Conservation (phyloP, 2,888 invertebrate species). For the Hydropsyche betteni region DNA sequence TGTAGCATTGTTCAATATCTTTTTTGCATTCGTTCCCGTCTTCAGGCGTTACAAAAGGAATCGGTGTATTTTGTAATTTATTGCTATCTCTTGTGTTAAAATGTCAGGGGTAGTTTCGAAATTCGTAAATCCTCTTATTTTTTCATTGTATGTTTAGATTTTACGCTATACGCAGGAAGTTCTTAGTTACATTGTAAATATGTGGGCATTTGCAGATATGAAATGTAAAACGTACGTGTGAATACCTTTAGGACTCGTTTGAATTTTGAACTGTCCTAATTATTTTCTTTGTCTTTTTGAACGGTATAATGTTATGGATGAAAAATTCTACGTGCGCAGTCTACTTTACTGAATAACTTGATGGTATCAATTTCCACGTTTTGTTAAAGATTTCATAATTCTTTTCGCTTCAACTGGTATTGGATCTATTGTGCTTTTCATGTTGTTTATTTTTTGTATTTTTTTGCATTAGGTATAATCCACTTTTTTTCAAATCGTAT, state of each 20-base stretch:
- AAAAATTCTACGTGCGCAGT: too few relatives aligned
- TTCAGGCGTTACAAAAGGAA: slow-evolving; percentile 18
- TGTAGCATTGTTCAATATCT: slow-evolving; percentile 41
- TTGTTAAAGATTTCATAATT: slow-evolving; percentile 2
- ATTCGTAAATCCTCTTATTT: slow-evolving; percentile 12
- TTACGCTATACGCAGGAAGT: too few relatives aligned
- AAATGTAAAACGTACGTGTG: too few relatives aligned
- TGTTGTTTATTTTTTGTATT: neutral
- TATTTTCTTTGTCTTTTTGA: too few relatives aligned
- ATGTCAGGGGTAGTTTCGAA: slow-evolving; percentile 4
- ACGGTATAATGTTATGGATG: too few relatives aligned
- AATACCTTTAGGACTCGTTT: too few relatives aligned
- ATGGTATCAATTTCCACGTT: neutral
- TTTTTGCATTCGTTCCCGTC: slow-evolving; percentile 40
- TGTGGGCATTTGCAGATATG: too few relatives aligned
- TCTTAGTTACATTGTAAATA: too few relatives aligned
- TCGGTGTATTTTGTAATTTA: slow-evolving; percentile 11
- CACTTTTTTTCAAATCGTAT: neutral
- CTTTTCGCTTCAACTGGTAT: slow-evolving; percentile 3
- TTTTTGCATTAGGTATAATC: neutral
- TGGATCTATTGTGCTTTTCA: neutral
- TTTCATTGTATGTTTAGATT: neutral
- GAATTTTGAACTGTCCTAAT: too few relatives aligned
- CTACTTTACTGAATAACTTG: too few relatives aligned
- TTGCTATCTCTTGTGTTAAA: slow-evolving; percentile 23